Conservation (phyloP, 2,888 invertebrate genomes). For the Pseudanteris insignis region DNA sequence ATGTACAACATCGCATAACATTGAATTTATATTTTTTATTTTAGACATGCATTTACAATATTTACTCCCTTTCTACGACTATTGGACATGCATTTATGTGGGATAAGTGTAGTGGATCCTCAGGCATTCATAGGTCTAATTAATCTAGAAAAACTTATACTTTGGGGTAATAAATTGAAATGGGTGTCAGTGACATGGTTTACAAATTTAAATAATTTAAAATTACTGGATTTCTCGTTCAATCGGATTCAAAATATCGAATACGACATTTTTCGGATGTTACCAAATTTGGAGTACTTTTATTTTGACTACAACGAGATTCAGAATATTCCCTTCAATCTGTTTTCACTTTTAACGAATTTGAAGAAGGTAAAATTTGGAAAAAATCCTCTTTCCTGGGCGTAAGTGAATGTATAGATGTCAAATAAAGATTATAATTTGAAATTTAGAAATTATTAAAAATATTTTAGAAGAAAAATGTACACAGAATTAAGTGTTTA, state of each 20-base stretch:
- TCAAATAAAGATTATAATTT: too few species aligned
- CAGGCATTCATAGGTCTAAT: slow-evolving; percentile 50
- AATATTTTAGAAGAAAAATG: too few species aligned
- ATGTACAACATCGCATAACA: too few species aligned
- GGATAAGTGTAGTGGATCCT: slow-evolving; percentile 49
- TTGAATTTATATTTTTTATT: too few species aligned
- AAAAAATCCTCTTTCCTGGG: slow-evolving; percentile 57
- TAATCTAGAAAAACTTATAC: slow-evolving; percentile 50
- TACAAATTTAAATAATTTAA: slow-evolving; percentile 46
- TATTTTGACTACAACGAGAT: slow-evolving; percentile 57
- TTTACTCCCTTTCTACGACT: slow-evolving; percentile 47
- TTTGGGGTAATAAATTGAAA: slow-evolving; percentile 55
- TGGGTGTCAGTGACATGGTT: slow-evolving; percentile 50
- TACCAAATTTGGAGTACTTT: slow-evolving; percentile 51
- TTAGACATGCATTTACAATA: slow-evolving; percentile 51
- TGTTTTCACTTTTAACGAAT: slow-evolving; percentile 49
- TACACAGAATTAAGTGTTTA: too few species aligned
- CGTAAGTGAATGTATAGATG: too few species aligned
- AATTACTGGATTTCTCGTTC: slow-evolving; percentile 56
- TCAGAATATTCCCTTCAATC: slow-evolving; percentile 47
- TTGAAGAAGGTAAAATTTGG: slow-evolving; percentile 55
- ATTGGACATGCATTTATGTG: slow-evolving; percentile 51
- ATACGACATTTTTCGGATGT: slow-evolving; percentile 43
- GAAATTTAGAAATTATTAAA: too few species aligned
- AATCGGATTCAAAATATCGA: slow-evolving; percentile 52